Conservation (phyloP, 2,113 vertebrate species). For the Entelurus aequoreus region DNA sequence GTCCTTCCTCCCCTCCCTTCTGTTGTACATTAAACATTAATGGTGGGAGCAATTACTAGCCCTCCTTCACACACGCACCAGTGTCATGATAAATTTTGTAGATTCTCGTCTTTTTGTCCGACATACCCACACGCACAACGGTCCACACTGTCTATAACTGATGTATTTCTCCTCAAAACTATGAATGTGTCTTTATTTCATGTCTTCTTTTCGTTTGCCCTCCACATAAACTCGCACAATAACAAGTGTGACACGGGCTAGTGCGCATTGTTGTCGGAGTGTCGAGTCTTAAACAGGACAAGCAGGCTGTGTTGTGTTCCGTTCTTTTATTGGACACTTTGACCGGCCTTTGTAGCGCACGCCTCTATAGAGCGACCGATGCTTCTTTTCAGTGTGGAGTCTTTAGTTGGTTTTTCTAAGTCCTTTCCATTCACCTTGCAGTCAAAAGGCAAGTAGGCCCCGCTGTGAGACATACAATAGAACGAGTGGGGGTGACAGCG, state of each 20-base stretch:
- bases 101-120: constrained; percentile 15
- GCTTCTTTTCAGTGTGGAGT: constrained; percentile 51
- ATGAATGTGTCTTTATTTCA: not conserved
- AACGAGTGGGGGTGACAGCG: constrained; percentile 21
- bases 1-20: constrained; percentile 4
- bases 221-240: constrained; percentile 4
- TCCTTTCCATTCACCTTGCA: constrained; percentile 66
- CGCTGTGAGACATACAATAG: constrained; percentile 48
- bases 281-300: constrained; percentile 55
- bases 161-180: not conserved
- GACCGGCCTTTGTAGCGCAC: constrained; percentile 40
- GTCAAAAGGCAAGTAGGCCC: constrained; percentile 65
- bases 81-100: constrained; percentile 75
- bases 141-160: not conserved
- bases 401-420: constrained; percentile 64
- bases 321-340: constrained; percentile 45
- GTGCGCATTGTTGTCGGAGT: constrained; percentile 48
- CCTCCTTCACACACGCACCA: constrained; percentile 67
- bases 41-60: constrained; percentile 73
- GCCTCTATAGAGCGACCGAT: constrained; percentile 46
- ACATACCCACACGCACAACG: not conserved
- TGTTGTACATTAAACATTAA: constrained; percentile 78
- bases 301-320: constrained; percentile 56
- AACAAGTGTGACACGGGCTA: constrained; percentile 28
- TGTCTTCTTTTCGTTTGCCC: not conserved